A percentile compares a stretch with the other conserved stretches of the same genome.
Evolutionary conservation across 2,888 invertebrate genomes (phyloP).

Genomic region (Entomobrya multifasciata): DNA sequence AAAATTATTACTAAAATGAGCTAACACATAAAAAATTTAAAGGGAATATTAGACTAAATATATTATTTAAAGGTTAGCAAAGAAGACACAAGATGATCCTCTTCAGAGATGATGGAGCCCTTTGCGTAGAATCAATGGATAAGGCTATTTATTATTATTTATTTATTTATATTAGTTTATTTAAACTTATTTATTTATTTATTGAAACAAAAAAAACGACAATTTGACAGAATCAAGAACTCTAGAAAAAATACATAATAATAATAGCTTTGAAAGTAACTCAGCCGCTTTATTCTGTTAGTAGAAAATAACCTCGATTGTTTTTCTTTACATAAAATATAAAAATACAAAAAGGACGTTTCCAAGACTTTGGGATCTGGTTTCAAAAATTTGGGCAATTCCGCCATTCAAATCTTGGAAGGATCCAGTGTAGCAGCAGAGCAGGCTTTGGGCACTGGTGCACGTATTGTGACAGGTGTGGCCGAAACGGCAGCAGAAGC

Average conservation of each 20-base stretch:
- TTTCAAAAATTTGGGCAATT: constrained; percentile 79
- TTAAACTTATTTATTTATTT: constrained; percentile 31
- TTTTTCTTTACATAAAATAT: constrained; percentile 4
- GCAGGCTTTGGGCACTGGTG: constrained; percentile 79
- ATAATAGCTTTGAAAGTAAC: constrained; percentile 3
- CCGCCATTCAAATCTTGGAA: constrained; percentile 80
- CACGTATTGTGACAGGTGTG: constrained; percentile 79
- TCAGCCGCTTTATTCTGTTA: not conserved
- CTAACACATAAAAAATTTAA: too few species aligned
- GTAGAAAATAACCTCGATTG: constrained; percentile 31
- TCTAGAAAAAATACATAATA: constrained; percentile 8
- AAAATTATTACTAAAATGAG: constrained; percentile 14
- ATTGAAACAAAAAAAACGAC: not conserved
- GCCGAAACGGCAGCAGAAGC: constrained; percentile 80
- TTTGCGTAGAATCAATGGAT: constrained; percentile 28
- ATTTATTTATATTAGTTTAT: constrained; percentile 35
- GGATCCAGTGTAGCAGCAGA: constrained; percentile 79
- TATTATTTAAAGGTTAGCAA: too few species aligned
- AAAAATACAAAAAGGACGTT: constrained; percentile 77
- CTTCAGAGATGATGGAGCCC: too few species aligned
- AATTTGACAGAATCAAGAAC: constrained; percentile 18
- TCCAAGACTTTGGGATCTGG: constrained; percentile 79
- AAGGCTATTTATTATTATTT: constrained; percentile 41
- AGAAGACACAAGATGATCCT: too few species aligned
- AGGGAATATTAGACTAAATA: too few species aligned